A percentile compares a stretch with the other conserved stretches of the same genome.
Evolutionary conservation across 2,113 vertebrate genomes (phyloP).

Genomic region (Mobula birostris): DNA sequence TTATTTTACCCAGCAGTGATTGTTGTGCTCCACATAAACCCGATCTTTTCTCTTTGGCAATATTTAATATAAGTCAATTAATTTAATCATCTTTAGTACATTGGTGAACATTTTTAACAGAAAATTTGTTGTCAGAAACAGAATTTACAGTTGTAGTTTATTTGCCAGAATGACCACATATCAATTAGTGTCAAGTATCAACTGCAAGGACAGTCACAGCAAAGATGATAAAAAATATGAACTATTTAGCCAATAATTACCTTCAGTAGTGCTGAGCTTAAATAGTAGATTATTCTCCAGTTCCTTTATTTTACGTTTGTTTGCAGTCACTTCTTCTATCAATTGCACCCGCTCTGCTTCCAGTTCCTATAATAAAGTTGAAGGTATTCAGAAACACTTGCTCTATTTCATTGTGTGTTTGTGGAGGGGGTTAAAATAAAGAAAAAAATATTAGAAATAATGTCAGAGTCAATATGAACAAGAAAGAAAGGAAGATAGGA

Average conservation of each 20-base stretch:
- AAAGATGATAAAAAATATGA: neutral
- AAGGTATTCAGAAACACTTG: neutral
- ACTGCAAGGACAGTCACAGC: neutral
- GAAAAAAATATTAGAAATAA: neutral
- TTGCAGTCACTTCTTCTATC: slow-evolving; percentile 61
- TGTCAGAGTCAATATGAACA: neutral
- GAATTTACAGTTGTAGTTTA: neutral
- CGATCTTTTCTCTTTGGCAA: neutral
- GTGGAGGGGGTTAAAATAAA: neutral
- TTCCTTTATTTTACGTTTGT: slow-evolving; percentile 68
- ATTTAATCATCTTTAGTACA: neutral
- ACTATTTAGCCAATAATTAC: slow-evolving; percentile 42
- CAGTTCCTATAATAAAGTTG: slow-evolving; percentile 51
- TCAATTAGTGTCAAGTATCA: neutral
- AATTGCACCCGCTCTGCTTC: slow-evolving; percentile 63
- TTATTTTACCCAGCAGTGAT: neutral
- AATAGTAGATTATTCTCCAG: slow-evolving; percentile 65
- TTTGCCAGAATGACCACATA: neutral
- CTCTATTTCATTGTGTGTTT: neutral
- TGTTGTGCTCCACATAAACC: neutral
- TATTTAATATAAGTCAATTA: neutral
- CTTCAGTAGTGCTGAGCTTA: slow-evolving; percentile 62
- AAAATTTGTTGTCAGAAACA: neutral
- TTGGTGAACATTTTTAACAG: neutral
- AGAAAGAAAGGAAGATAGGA: neutral